Conservation (phyloP, 2,113 vertebrate genomes). For the Hippoglossus stenolepis region DNA sequence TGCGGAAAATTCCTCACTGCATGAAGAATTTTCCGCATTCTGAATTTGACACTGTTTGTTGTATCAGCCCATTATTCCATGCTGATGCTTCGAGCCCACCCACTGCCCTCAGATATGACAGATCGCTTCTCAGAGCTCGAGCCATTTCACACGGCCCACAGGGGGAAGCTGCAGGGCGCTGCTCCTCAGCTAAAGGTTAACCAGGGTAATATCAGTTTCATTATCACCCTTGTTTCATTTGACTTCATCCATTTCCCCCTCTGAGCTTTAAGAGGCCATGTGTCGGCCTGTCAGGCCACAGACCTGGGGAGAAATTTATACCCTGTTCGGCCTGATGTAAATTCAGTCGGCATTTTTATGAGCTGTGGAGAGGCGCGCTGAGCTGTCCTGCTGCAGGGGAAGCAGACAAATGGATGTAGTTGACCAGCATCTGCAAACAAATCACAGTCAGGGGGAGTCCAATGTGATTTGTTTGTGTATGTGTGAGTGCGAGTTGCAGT, state of each 20-base stretch:
- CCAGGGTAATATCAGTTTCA: conserved; percentile 45
- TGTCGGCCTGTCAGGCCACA: conserved; percentile 40
- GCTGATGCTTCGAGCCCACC: background rate
- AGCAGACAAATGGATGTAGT: conserved; percentile 76
- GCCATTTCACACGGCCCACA: background rate
- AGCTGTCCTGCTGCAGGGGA: conserved; percentile 61
- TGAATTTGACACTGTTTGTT: background rate
- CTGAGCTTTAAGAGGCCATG: background rate
- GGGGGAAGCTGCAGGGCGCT: conserved; percentile 32
- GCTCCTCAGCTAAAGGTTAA: conserved; percentile 55
- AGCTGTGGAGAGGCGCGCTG: conserved; percentile 53
- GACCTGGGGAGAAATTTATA: conserved; percentile 72
- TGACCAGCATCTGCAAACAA: conserved; percentile 78
- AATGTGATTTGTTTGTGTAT: conserved; percentile 65
- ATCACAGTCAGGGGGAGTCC: conserved; percentile 65
- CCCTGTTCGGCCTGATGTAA: conserved; percentile 60
- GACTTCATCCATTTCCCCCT: conserved; percentile 36
- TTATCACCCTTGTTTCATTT: conserved; percentile 47
- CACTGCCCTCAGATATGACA: background rate
- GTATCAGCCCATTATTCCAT: conserved; percentile 13
- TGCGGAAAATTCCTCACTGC: too few species aligned
- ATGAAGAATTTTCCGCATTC: background rate
- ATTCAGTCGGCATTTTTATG: conserved; percentile 82
- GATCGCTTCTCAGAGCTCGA: conserved; percentile 6
- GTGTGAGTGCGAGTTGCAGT: conserved; percentile 18